Base-by-base conservation (phyloP, 2,888 invertebrate genomes). In the Lasioglossum calceatum region DNA sequence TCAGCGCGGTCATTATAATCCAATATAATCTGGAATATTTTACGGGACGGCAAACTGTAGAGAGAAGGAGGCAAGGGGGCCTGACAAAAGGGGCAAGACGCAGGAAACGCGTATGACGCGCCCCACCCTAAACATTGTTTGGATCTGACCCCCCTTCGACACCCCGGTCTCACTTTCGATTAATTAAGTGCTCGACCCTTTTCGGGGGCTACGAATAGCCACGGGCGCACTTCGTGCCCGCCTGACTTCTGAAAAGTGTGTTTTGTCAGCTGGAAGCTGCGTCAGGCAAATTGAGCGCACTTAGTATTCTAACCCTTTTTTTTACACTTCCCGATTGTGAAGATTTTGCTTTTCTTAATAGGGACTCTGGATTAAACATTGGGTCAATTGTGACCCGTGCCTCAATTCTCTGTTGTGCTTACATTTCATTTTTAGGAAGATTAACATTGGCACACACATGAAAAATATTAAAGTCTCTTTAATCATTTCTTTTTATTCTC, bases 141-240 rank as follows among this genome's bases (percentile, higher is more conserved):
- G 77, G 82, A 80, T 82, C 78, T 72, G 81, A 71, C 79, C 79
- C 80, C 79, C 50, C n/a, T 58, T 58, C n/a, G 58, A n/a, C 58
- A n/a, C n/a, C 58, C 61, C 75, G 82, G 78, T 87, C 42, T n/a
- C n/a, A 39, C 71, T 71, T 88, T 87, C 89, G 89, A 89, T 89
- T 89, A 89, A 89, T 89, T 89, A 89, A 89, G 89, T 89, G 87
- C 89, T 64, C 82, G 74, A 85, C 84, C 85, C 85, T 81, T 89
- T 89, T 87, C 77, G 88, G 77, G 79, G 81, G 64, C 81, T 36
- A 19, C 79, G 82, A 80, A 79, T 27, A 23, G 74, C 89, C 83
- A 23, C 67, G 79, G 89, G 82, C 82, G 75, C 83, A 81, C 84
- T 87, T 85, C 81, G 72, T 42, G 82, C 77, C 79, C n/a, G 75